These are phyloP conservation scores for Menura novaehollandiae DNA, from an alignment of 2,113 vertebrate genomes.

Conservation along the genomic window DNA sequence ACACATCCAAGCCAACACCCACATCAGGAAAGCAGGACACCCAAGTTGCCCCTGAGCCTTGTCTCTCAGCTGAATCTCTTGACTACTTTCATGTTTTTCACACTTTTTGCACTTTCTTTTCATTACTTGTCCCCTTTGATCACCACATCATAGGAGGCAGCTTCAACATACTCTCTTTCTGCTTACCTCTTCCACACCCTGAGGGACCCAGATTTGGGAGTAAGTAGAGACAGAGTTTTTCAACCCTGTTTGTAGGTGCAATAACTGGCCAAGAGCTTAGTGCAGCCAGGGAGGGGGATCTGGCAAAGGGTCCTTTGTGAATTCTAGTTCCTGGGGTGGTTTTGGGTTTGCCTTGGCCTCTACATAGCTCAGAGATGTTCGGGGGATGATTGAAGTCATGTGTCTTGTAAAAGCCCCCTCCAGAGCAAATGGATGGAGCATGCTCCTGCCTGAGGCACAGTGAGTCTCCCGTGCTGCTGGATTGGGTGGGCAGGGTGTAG, in stretches of 20 bases:
- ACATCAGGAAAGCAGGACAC: neutral
- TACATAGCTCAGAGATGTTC: neutral
- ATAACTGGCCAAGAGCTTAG: neutral
- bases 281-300: neutral
- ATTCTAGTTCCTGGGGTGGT: neutral
- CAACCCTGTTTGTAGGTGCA: neutral
- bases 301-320: neutral
- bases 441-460: neutral
- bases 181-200: neutral
- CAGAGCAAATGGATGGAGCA: neutral
- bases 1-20: neutral
- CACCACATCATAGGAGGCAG: neutral
- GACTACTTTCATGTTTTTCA: neutral
- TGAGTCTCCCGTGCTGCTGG: rapidly evolving
- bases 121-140: neutral
- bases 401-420: neutral
- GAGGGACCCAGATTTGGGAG: neutral
- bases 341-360: neutral
- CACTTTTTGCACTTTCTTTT: neutral
- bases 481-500: neutral
- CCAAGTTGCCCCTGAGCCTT: neutral
- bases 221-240: neutral
- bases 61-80: neutral
- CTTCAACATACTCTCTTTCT: neutral
- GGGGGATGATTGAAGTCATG: neutral